Conservation (phyloP, 2,888 invertebrate species). For the Neoitamus cyanurus region DNA sequence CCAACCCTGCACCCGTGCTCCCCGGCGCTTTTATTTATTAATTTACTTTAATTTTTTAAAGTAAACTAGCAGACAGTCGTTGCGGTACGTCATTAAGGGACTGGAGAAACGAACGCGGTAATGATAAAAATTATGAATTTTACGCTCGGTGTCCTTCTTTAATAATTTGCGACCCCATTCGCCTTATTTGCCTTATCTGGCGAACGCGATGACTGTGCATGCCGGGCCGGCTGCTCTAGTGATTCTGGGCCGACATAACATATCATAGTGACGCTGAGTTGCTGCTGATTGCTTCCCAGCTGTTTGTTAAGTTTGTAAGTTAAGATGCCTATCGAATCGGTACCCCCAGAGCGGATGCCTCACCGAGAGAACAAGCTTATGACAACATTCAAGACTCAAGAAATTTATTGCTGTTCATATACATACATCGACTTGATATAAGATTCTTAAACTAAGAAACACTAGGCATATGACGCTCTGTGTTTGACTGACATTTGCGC, state of each 20-base stretch:
- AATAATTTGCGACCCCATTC: conserved; percentile 43
- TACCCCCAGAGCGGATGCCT: neutral
- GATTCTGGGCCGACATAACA: neutral
- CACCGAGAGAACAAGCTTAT: neutral
- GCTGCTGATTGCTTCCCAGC: neutral
- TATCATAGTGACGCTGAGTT: neutral
- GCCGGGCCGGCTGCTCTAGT: neutral
- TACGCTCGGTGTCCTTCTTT: conserved; percentile 49
- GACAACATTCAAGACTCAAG: too few relatives aligned
- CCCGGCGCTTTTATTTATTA: conserved; percentile 21
- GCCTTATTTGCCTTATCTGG: neutral
- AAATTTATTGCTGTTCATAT: too few relatives aligned
- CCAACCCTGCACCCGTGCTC: neutral
- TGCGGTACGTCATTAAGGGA: conserved; percentile 46
- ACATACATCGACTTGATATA: too few relatives aligned
- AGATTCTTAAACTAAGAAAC: too few relatives aligned
- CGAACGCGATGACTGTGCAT: neutral
- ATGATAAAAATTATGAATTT: conserved; percentile 32
- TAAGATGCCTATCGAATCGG: conserved; percentile 6
- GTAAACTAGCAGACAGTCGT: conserved; percentile 18
- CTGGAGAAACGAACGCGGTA: neutral
- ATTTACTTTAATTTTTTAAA: conserved; percentile 39
- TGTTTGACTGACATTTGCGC: too few relatives aligned
- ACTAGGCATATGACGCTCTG: too few relatives aligned
- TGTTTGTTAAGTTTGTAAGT: too few relatives aligned